A percentile compares a stretch with the other conserved stretches of the same genome.
phyloP scores from a whole-genome alignment of 2,888 invertebrate genomes.

The Liopterus haemorrhoidalis region DNA sequence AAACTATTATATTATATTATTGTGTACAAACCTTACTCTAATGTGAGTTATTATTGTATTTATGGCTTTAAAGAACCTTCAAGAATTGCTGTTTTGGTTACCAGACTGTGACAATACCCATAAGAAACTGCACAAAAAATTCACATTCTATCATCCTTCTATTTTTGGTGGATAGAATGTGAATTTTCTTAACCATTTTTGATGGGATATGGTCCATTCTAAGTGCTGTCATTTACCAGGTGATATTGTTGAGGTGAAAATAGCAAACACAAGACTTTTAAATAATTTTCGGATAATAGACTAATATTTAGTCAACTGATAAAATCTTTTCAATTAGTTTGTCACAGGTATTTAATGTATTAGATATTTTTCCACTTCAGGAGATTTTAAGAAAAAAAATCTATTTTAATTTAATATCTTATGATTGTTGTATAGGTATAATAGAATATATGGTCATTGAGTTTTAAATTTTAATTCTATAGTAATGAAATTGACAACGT shows the following conservation, averaged over 20 bases:
- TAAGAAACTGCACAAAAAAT: too few relatives aligned
- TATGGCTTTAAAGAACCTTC: slow-evolving; percentile 27
- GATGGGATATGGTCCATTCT: not conserved
- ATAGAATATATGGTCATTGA: too few relatives aligned
- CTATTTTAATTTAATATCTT: too few relatives aligned
- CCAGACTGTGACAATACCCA: not conserved
- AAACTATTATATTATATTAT: slow-evolving; percentile 33
- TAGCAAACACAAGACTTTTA: slow-evolving; percentile 17
- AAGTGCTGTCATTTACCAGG: slow-evolving; percentile 13
- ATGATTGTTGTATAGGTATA: too few relatives aligned
- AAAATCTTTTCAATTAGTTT: slow-evolving; percentile 21
- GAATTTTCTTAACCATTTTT: too few relatives aligned
- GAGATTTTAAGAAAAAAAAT: too few relatives aligned
- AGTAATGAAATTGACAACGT: too few relatives aligned
- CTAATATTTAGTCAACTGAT: slow-evolving; percentile 17
- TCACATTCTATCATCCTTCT: too few relatives aligned
- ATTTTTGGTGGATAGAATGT: too few relatives aligned
- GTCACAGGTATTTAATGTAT: too few relatives aligned
- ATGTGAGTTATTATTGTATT: slow-evolving; percentile 32
- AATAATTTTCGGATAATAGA: slow-evolving; percentile 18
- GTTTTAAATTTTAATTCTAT: too few relatives aligned
- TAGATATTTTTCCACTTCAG: too few relatives aligned
- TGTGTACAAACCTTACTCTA: slow-evolving; percentile 34
- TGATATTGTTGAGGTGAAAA: slow-evolving; percentile 15
- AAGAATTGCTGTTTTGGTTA: slow-evolving; percentile 8